Evolutionary conservation across 2,797 vertebrate genomes (phyloP), one percentile per base, ranked within the genome.

Genomic region (Sebastes hubbsi): DNA sequence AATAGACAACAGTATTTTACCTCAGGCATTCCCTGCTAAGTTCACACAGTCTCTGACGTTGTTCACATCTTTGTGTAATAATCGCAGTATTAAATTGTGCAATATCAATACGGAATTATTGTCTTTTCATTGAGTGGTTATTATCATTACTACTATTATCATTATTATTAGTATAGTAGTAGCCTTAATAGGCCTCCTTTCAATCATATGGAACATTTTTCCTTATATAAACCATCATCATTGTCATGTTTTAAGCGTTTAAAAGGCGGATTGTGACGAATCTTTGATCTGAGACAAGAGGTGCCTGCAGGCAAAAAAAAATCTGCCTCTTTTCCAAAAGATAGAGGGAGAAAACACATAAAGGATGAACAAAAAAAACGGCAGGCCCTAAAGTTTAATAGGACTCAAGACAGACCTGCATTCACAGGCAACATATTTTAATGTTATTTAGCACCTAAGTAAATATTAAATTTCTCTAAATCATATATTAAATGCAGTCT

Each of bases 21-120:
- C 92, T 91, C 91, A 91, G 94, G 92, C 91, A 79, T 87, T 86
- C 87, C 89, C 88, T 87, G 88, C 88, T 87, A 91, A 91, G 84
- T 91, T 82, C 90, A 92, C 77, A 81, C 90, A 81, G 76, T 85
- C 86, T 89, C 88, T 89, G 85, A 88, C 87, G 77, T 89, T 93
- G 88, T 94, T 91, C 88, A 89, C 90, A 91, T 92, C 87, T 93
- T 92, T 93, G 93, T 94, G 91, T 91, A 88, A 92, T 91, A 87
- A 91, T 91, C 89, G 87, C 94, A 94, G 92, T 93, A 95, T 95
- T 95, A 94, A 95, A 94, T 94, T 93, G 95, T 94, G 94, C 94
- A 94, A 95, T 94, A 94, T 91, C 91, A 90, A 90, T 86, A 88
- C 87, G 75, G 83, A 85, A 83, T 91, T 73, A 82, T 38, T 89